Percentiles rank a stretch among this genome's conserved stretches.
Evolutionary conservation across 2,113 vertebrate genomes (phyloP).

Genomic region (Rhynchomys soricoides): DNA sequence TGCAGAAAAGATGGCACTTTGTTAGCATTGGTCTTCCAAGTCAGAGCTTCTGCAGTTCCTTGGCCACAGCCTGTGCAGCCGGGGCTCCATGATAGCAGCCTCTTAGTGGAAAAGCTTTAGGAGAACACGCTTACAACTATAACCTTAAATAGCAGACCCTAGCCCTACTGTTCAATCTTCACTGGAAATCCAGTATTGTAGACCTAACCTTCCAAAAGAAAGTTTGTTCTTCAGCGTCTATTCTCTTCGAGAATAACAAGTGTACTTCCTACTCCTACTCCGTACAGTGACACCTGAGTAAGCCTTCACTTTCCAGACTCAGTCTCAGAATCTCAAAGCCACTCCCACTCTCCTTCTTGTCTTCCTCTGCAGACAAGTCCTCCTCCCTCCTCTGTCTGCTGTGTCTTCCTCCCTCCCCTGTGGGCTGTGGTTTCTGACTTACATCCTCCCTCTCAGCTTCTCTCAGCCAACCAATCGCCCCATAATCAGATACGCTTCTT

Average conservation of each 20-base stretch:
- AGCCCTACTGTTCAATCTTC: not conserved
- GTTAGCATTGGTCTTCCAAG: not conserved
- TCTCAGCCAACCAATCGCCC: not conserved
- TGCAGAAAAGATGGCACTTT: not conserved
- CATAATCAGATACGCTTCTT: not conserved
- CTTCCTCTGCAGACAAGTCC: not conserved
- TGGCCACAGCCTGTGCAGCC: not conserved
- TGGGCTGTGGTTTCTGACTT: not conserved
- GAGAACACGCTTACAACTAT: not conserved
- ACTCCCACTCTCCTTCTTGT: not conserved
- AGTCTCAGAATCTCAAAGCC: not conserved
- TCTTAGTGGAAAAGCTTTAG: not conserved
- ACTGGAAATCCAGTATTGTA: not conserved
- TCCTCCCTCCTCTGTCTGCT: not conserved
- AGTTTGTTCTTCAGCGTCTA: not conserved
- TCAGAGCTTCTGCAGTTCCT: not conserved
- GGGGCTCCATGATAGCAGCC: not conserved
- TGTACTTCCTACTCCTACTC: not conserved
- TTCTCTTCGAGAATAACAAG: not conserved
- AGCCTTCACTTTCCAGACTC: not conserved
- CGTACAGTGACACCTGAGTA: too few relatives aligned
- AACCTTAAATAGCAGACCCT: not conserved
- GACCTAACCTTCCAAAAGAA: not conserved
- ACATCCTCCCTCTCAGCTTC: not conserved
- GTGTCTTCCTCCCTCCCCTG: not conserved